Evolutionary conservation across 2,797 vertebrate genomes (phyloP), one percentile per base, ranked within the genome.

Genomic region (Cryptoprocta ferox): DNA sequence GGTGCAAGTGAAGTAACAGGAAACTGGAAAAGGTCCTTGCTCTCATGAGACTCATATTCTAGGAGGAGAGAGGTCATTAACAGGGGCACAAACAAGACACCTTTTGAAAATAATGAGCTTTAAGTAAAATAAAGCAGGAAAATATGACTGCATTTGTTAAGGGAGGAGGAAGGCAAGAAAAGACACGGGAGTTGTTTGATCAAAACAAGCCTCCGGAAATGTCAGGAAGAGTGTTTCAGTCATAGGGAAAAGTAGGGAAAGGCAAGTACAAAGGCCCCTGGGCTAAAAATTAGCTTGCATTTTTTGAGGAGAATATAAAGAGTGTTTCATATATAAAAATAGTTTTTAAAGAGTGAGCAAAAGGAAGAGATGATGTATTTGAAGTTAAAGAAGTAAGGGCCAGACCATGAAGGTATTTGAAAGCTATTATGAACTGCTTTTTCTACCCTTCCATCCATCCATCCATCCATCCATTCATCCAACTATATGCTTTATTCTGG

Each of bases 261-360:
- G 73, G 16, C 42, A 70, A 71, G 28, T 11, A 39, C 0, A 2
- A 92, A 66, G 48, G 28, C 35, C 45, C 7, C 0, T 35, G 19
- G 75, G 35, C 56, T 79, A 66, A 83, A 93, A 91, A 37, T 10
- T 37, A 89, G 32, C 32, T 45, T 28, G 5, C 6, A 28, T 50
- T 59, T 81, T 81, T n/a, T 48, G 16, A 84, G 65, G 32, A 92
- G 59, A 89, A 79, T 35, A 68, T 24, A 87, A 89, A 28, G 24
- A 86, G 7, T 45, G 95, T 89, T 56, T 76, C 39, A 73, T 79
- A 61, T 15, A 68, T 50, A 63, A 30, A 90, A 26, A 71, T 16
- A 61, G 19, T 21, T 95, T 93, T 68, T 89, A 92, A 73, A 95
- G 28, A 80, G 6, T 76, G 94, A 76, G 14, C 3, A 30, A 92